Percentiles rank a stretch among this genome's conserved stretches.
phyloP scores from a whole-genome alignment of 2,797 vertebrate species.

The Ceyx erithaca region DNA sequence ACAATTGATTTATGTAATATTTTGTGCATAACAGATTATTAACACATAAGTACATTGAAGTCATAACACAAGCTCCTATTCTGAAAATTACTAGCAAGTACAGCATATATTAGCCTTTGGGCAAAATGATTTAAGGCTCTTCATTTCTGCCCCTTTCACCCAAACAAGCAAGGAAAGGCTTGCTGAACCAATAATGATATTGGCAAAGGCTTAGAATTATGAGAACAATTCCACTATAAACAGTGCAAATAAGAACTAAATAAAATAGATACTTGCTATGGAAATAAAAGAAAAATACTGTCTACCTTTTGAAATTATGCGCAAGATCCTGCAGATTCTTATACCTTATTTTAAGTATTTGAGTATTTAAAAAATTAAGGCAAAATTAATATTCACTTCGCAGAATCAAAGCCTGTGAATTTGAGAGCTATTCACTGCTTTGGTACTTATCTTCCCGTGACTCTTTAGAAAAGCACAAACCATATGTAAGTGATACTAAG shows the following conservation, averaged over 20 bases:
- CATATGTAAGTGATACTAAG: neutral
- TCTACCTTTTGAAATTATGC: neutral
- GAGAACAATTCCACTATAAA: neutral
- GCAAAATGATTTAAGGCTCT: neutral
- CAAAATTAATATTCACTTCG: neutral
- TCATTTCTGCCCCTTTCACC: constrained; percentile 13
- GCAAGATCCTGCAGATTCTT: neutral
- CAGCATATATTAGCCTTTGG: neutral
- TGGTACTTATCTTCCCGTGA: neutral
- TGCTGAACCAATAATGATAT: constrained; percentile 28
- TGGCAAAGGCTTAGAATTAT: neutral
- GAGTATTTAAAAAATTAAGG: neutral
- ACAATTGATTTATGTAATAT: neutral
- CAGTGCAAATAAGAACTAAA: neutral
- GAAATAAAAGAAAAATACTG: neutral
- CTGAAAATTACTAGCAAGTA: constrained; percentile 7
- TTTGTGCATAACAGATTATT: neutral
- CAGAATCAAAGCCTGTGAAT: neutral
- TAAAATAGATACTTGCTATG: neutral
- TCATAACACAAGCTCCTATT: neutral
- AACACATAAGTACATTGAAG: neutral
- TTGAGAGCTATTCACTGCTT: neutral
- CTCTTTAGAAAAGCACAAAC: neutral
- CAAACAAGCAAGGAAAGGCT: constrained; percentile 30
- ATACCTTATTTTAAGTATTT: neutral